These are phyloP conservation scores for Linepithema humile DNA, from an alignment of 1,140 invertebrate species.

Conservation along the genomic window DNA sequence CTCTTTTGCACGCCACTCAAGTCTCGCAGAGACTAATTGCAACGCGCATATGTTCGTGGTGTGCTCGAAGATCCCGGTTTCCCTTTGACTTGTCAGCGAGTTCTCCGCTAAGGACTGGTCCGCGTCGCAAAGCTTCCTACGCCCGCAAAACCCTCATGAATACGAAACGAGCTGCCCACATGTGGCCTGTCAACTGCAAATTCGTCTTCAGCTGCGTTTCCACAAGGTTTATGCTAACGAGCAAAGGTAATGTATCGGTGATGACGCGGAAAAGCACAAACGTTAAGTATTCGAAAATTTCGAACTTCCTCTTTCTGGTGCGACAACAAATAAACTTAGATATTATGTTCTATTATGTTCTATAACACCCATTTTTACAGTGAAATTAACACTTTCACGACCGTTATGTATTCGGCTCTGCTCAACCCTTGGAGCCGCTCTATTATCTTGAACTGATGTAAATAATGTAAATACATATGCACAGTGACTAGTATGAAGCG, in stretches of 20 bases:
- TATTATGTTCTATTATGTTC: background rate
- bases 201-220: constrained; percentile 23
- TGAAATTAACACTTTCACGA: no score
- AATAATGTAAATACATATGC: no score
- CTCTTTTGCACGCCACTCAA: constrained; percentile 39
- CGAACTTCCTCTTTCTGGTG: background rate
- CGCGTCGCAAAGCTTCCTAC: constrained; percentile 42
- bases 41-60: constrained; percentile 20
- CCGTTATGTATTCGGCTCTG: no score
- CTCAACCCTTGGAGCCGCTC: no score
- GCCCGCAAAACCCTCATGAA: constrained; percentile 27
- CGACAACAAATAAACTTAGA: background rate
- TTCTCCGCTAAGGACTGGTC: background rate
- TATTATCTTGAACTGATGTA: no score
- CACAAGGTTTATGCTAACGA: constrained; percentile 12
- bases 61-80: constrained; percentile 28
- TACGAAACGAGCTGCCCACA: constrained; percentile 37
- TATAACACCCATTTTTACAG: background rate
- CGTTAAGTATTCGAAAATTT: background rate
- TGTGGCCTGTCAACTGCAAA: constrained; percentile 4
- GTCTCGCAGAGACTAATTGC: constrained; percentile 50
- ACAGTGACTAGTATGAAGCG: no score
- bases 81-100: constrained; percentile 36
- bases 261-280: constrained; percentile 13
- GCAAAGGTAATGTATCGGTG: background rate